Evolutionary conservation across 2,113 vertebrate genomes (phyloP).

Genomic region (Haemorhous mexicanus): DNA sequence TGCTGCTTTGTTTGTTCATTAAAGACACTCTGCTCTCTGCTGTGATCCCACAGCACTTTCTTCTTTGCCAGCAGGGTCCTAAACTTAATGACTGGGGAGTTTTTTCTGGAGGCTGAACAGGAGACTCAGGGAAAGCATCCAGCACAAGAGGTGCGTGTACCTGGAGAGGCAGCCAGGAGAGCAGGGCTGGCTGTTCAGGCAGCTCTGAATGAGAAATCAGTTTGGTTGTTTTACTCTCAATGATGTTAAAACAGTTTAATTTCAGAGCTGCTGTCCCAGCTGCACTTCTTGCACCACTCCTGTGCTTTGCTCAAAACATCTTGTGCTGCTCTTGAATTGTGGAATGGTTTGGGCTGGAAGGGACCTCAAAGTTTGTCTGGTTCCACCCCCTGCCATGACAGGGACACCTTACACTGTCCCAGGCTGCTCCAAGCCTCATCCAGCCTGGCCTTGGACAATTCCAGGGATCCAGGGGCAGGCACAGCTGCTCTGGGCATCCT

Average conservation of each 20-base stretch:
- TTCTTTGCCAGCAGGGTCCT: neutral
- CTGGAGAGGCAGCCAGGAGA: conserved; percentile 11
- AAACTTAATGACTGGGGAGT: conserved; percentile 13
- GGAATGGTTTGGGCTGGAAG: neutral
- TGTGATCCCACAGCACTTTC: conserved; percentile 12
- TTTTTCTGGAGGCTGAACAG: neutral
- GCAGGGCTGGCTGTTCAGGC: neutral
- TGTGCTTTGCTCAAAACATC: neutral
- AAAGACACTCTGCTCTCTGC: conserved; percentile 1
- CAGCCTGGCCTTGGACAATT: neutral
- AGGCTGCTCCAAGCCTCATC: neutral
- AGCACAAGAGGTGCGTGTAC: conserved; percentile 40
- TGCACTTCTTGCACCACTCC: neutral
- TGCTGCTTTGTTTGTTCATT: conserved; percentile 15
- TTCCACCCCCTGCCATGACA: neutral
- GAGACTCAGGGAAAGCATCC: neutral
- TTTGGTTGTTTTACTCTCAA: neutral
- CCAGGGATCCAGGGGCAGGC: neutral
- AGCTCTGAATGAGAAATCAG: neutral
- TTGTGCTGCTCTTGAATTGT: neutral
- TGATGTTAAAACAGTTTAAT: neutral
- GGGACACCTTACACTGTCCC: rapidly evolving
- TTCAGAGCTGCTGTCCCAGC: neutral
- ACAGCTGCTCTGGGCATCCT: neutral
- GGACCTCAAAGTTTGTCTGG: rapidly evolving